Conservation (phyloP, 2,888 invertebrate genomes). For the Acleris sparsana region DNA sequence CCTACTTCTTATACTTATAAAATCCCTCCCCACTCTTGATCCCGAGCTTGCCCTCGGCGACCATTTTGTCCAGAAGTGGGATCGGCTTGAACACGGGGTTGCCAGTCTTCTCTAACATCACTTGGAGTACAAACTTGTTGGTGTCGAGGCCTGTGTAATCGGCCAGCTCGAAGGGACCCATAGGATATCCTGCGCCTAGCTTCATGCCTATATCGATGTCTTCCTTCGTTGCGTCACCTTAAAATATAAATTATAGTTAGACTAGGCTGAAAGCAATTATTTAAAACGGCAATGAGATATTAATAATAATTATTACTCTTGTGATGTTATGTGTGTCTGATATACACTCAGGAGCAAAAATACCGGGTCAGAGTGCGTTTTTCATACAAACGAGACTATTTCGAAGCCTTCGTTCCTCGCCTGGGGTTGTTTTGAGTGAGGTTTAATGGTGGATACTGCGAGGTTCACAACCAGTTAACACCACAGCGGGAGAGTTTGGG, state of each 20-base stretch:
- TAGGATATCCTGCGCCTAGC: constrained; percentile 94
- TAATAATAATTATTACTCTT: too few species aligned
- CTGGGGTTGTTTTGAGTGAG: too few species aligned
- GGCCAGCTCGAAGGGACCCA: constrained; percentile 94
- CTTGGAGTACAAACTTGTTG: constrained; percentile 88
- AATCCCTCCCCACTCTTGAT: constrained; percentile 93
- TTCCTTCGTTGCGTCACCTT: constrained; percentile 87
- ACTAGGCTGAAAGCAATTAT: not conserved
- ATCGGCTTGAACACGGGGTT: constrained; percentile 82
- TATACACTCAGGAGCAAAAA: too few species aligned
- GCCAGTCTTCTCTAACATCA: constrained; percentile 87
- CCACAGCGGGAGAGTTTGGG: too few species aligned
- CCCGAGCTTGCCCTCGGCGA: constrained; percentile 90
- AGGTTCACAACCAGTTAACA: too few species aligned
- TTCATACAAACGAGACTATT: too few species aligned
- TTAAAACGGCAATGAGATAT: too few species aligned
- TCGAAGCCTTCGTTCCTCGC: too few species aligned
- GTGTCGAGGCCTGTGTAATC: constrained; percentile 95
- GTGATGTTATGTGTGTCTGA: too few species aligned
- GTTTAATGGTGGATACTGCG: too few species aligned
- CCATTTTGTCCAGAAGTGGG: constrained; percentile 86
- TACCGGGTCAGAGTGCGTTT: too few species aligned
- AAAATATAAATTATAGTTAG: constrained; percentile 18
- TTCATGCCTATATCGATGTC: constrained; percentile 97
- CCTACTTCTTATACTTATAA: constrained; percentile 84